Percentiles rank a stretch among this genome's conserved stretches.
phyloP scores from a whole-genome alignment of 2,888 invertebrate genomes.

The Flexamia atlantica region DNA sequence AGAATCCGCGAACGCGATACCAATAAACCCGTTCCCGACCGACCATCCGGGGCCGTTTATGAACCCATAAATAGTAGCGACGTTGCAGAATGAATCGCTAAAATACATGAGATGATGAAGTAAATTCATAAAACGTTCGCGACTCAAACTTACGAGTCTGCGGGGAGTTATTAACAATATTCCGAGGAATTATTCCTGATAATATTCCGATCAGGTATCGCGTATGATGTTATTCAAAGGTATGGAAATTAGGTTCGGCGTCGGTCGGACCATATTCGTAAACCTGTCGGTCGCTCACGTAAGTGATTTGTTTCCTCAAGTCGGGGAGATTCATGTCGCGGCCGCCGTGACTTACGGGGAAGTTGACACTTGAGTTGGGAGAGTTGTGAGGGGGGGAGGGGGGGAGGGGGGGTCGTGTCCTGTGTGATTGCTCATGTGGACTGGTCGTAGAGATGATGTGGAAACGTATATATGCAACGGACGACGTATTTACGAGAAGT shows the following conservation, averaged over 20 bases:
- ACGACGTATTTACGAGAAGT: too few species aligned
- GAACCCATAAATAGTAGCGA: too few species aligned
- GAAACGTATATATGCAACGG: too few species aligned
- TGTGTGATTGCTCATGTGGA: too few species aligned
- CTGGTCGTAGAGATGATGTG: too few species aligned
- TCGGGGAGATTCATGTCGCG: background rate
- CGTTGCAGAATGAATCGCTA: too few species aligned
- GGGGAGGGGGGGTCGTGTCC: background rate
- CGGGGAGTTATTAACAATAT: too few species aligned
- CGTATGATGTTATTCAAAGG: slow-evolving; percentile 31
- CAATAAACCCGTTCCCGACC: too few species aligned
- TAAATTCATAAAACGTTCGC: background rate
- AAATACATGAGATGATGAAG: background rate
- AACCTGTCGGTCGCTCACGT: slow-evolving; percentile 23
- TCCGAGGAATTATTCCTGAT: slow-evolving; percentile 30
- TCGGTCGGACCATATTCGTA: slow-evolving; percentile 37
- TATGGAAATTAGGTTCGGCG: slow-evolving; percentile 40
- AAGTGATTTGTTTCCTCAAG: background rate
- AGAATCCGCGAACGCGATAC: too few species aligned
- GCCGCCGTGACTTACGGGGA: background rate
- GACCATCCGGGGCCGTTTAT: too few species aligned
- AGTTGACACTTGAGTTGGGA: background rate
- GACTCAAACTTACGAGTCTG: slow-evolving; percentile 1
- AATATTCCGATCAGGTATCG: slow-evolving; percentile 1
- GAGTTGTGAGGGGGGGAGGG: background rate